Base-by-base conservation (phyloP, 1,140 invertebrate genomes). In the Leptinotarsa undecemlineata region DNA sequence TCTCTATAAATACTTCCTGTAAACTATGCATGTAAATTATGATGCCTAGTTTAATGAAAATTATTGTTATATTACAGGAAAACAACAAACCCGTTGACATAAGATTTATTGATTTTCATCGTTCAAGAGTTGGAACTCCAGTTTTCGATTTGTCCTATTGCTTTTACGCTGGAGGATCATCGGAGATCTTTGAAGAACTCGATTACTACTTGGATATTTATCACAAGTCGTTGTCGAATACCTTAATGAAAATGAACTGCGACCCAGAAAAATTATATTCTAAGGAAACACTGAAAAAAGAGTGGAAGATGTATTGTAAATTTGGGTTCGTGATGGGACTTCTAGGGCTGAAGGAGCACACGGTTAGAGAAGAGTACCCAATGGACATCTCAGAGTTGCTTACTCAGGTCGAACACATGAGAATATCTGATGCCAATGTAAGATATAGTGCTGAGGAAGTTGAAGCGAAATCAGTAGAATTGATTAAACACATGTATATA, bases 281-380 rank as follows among this genome's bases (percentile, higher is more conserved):
- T 19, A n/a, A 20, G 13, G 48, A 48, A n/a, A 47, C 15, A 15
- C 20, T 70, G 4, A 70, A 70, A 70, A 4, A 70, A 13, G 68
- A 70, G 20, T 70, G 68, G 68, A 70, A 57, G 20, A 2, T 21
- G 20, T 51, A 57, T 48, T 21, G 11, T 13, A 57, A 48, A 23
- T 70, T 70, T 26, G 68, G 68, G 15, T 70, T 68, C 26, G 17
- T 68, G 11, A 68, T 68, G n/a, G 42, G 23, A 20, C 26, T 68
- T n/a, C 20, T 68, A 47, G 67, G 26, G 62, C n/a, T 15, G 17
- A 57, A 4, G 51, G 51, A 42, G 2, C 33, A 3, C 33, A 42
- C 6, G 33, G 8, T 42, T 42, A 42, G 8, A 11, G 33, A 42
- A 42, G 0, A 11, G 33, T 8, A 42, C 8, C 33, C 33, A 42